Evolutionary conservation across 2,888 invertebrate genomes (phyloP).

Genomic region (Margaritifera margaritifera): DNA sequence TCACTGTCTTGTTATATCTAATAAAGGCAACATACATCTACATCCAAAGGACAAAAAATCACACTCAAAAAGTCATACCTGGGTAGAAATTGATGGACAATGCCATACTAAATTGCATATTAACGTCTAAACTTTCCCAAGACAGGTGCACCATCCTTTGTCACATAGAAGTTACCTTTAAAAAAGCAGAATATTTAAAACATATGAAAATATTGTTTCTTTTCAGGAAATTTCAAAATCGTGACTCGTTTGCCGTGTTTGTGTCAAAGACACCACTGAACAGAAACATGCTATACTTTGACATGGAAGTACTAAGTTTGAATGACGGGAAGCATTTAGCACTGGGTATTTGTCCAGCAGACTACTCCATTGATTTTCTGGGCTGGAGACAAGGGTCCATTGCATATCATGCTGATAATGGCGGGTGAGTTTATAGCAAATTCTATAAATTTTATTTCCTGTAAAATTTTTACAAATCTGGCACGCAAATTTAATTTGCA

Average conservation of each 20-base stretch:
- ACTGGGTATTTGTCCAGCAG: conserved; percentile 37
- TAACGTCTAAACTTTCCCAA: too few species aligned
- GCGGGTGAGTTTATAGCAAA: conserved; percentile 31
- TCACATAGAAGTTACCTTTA: too few species aligned
- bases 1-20: too few species aligned
- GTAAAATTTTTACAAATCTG: too few species aligned
- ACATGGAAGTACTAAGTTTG: conserved; percentile 31
- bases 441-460: neutral
- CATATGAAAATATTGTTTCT: neutral
- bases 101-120: too few species aligned
- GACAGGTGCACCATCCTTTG: too few species aligned
- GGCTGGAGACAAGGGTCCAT: conserved; percentile 49
- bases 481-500: too few species aligned
- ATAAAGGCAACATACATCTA: too few species aligned
- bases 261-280: conserved; percentile 54
- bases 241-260: conserved; percentile 28
- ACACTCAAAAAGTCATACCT: too few species aligned
- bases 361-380: conserved; percentile 34
- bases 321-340: conserved; percentile 24
- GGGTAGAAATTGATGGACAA: too few species aligned
- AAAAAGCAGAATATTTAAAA: too few species aligned
- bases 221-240: conserved; percentile 9
- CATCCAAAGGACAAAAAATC: too few species aligned
- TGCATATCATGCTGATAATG: conserved; percentile 55
- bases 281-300: conserved; percentile 47